Conservation (phyloP, 2,888 invertebrate species). For the Thecocarcelia acutangulata region DNA sequence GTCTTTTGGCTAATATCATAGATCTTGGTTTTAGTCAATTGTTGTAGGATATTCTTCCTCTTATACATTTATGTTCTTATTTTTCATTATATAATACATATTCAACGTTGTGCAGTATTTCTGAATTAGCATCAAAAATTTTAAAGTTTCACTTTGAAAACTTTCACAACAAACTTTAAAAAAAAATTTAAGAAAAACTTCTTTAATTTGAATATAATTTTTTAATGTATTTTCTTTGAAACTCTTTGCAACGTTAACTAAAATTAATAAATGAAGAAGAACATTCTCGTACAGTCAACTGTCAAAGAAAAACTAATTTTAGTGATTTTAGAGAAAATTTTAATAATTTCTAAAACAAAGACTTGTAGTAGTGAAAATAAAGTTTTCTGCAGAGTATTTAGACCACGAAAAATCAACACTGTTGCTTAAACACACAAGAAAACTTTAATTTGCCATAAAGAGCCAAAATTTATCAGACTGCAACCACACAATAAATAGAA, state of each 20-base stretch:
- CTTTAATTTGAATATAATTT: conserved; percentile 13
- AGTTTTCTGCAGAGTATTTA: conserved; percentile 48
- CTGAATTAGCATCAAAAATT: no score
- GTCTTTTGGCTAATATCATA: no score
- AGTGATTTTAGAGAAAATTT: conserved; percentile 24
- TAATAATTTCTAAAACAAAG: conserved; percentile 34
- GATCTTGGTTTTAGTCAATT: no score
- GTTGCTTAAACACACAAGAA: conserved; percentile 38
- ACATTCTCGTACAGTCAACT: conserved; percentile 18
- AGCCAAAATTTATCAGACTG: conserved; percentile 63
- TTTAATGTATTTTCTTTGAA: conserved; percentile 12
- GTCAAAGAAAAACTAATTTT: conserved; percentile 48
- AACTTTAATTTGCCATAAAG: conserved; percentile 20
- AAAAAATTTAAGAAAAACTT: neutral
- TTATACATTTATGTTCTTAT: no score
- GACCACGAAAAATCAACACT: conserved; percentile 60
- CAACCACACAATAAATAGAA: conserved; percentile 27
- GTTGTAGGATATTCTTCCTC: no score
- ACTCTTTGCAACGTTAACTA: neutral
- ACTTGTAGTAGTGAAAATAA: conserved; percentile 25
- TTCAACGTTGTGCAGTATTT: no score
- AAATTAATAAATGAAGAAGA: conserved; percentile 23
- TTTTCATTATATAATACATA: no score
- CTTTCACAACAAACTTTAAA: no score
- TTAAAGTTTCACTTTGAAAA: no score